A percentile compares a stretch with the other conserved stretches of the same genome.
These are phyloP conservation scores for Polypterus senegalus DNA, from an alignment of 2,113 vertebrate genomes.

Conservation along the genomic window DNA sequence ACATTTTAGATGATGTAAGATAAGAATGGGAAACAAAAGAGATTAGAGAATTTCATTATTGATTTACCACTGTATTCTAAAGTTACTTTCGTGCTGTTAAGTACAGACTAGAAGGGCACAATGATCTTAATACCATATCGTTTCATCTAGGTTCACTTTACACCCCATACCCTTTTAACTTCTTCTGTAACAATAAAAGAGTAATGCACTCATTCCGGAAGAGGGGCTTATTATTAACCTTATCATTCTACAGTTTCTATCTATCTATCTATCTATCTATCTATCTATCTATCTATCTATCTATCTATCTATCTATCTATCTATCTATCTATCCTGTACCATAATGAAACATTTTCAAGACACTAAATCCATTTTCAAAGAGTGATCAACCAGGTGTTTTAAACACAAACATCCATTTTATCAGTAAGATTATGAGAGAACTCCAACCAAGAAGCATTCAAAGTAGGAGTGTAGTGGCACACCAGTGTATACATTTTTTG, in stretches of 20 bases:
- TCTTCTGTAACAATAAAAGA: slow-evolving; percentile 29
- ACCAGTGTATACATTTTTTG: too few species aligned
- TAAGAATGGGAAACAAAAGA: slow-evolving; percentile 50
- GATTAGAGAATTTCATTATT: slow-evolving; percentile 59
- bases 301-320: background rate
- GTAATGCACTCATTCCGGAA: slow-evolving; percentile 19
- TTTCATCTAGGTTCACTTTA: slow-evolving; percentile 24
- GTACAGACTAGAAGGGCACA: slow-evolving; percentile 23
- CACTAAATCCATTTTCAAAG: too few species aligned
- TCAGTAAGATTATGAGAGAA: too few species aligned
- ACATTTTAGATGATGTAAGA: slow-evolving; percentile 48
- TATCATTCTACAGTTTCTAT: slow-evolving; percentile 11
- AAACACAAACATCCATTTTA: too few species aligned
- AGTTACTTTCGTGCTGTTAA: slow-evolving; percentile 48
- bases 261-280: background rate
- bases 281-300: background rate
- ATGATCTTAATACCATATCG: slow-evolving; percentile 35
- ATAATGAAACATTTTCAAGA: too few species aligned
- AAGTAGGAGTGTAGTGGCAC: too few species aligned
- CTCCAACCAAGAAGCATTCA: too few species aligned
- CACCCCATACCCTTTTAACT: slow-evolving; percentile 29
- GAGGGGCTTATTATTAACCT: slow-evolving; percentile 1
- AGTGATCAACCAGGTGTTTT: too few species aligned
- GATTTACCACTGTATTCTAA: slow-evolving; percentile 59
- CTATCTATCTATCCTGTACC: background rate